Conservation (phyloP, 2,797 vertebrate species). For the Smutsia gigantea region DNA sequence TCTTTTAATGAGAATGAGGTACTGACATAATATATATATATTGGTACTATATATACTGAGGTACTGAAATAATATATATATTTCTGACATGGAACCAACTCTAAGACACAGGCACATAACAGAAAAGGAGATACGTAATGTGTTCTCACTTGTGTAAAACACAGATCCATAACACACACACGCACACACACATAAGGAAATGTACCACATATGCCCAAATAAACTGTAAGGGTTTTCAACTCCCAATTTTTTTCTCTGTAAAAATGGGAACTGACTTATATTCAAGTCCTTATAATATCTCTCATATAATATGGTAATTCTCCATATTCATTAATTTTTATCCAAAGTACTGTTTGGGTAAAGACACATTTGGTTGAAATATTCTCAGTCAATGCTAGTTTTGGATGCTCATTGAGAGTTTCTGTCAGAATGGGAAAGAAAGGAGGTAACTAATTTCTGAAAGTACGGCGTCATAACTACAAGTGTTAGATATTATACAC, state of each 20-base stretch:
- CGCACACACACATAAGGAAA: background rate
- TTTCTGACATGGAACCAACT: background rate
- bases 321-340: conserved; percentile 38
- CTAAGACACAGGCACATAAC: background rate
- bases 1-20: background rate
- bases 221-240: background rate
- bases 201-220: background rate
- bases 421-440: conserved; percentile 21
- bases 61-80: too few relatives aligned
- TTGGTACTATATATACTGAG: too few relatives aligned
- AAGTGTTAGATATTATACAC: conserved; percentile 4
- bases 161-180: background rate
- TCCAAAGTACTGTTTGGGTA: background rate
- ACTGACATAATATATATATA: background rate
- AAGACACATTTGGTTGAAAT: background rate
- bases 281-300: background rate
- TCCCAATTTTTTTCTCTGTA: background rate
- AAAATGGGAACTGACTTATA: background rate
- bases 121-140: background rate
- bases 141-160: conserved; percentile 29
- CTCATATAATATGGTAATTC: background rate
- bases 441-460: background rate
- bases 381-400: background rate
- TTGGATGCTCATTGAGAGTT: conserved; percentile 1
- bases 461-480: background rate